These are phyloP conservation scores for Pavo muticus DNA, from an alignment of 2,113 vertebrate genomes.

Conservation along the genomic window DNA sequence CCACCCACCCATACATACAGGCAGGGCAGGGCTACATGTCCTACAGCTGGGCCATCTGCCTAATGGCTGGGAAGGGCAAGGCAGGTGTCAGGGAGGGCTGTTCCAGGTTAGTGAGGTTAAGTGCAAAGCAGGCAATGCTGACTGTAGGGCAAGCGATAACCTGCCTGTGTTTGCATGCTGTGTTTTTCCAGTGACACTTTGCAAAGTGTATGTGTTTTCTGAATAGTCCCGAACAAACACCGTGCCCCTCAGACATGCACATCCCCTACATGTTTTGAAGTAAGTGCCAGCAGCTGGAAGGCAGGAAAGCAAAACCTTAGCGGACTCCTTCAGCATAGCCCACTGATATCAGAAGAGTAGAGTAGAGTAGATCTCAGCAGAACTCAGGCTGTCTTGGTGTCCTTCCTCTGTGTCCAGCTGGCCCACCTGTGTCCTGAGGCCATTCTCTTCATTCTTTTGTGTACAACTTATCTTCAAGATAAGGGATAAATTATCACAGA, in stretches of 20 bases:
- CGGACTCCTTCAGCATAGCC: neutral
- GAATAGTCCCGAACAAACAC: slow-evolving; percentile 6
- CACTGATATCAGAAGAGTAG: neutral
- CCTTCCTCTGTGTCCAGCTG: neutral
- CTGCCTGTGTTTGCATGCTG: neutral
- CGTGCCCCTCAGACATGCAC: neutral
- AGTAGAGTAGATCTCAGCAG: neutral
- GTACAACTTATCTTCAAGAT: neutral
- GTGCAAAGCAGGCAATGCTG: slow-evolving; percentile 18
- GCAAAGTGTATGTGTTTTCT: neutral
- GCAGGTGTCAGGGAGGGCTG: neutral
- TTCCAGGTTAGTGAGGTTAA: neutral
- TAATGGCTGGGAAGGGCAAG: neutral
- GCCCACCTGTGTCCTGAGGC: neutral
- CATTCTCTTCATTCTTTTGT: neutral
- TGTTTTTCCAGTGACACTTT: slow-evolving; percentile 30
- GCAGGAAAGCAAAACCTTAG: neutral
- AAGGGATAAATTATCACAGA: neutral
- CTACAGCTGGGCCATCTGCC: slow-evolving; percentile 32
- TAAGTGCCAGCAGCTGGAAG: neutral
- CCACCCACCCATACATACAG: slow-evolving; percentile 28
- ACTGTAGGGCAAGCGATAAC: slow-evolving; percentile 9
- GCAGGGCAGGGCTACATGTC: neutral
- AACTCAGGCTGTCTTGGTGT: neutral
- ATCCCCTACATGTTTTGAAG: neutral